Base-by-base conservation (phyloP, 2,113 vertebrate species). In the Elaphurus davidianus region DNA sequence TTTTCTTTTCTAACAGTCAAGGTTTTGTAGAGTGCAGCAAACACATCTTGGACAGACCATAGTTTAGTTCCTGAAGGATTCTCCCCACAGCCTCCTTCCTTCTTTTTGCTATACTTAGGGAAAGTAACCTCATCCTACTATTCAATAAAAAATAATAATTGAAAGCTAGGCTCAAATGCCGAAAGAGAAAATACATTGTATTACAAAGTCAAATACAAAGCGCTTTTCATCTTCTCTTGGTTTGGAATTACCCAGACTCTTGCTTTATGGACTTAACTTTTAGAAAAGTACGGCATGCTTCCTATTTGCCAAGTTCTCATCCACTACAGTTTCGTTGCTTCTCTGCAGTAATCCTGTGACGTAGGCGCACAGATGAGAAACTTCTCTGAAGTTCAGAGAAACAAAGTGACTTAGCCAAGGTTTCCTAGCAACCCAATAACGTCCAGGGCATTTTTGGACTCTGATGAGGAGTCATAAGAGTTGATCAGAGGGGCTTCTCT, bases 101-200 rank as follows among this genome's bases (percentile, higher is more conserved):
- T 45, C 16, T 78, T 62, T 84, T 55, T 83, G 81, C n/a, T 30
- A 17, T 82, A 15, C 12, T 47, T 27, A 54, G 43, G 30, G 40
- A 57, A 92, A 96, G 67, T 82, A 67, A 52, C 86, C 59, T 94
- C 36, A 33, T 89, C 93, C 95, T 96, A 86, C 67, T 71, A 76
- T 67, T 78, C 25, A 45, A 52, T 28, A 50, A 85, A 64, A 86
- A 62, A 86, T 50, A 27, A 79, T 17, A 60, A 45, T 6, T 3
- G 71, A 40, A 54, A 67, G 76, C 36, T 33, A 50, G 54, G 28
- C 19, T 87, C 57, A 30, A 90, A 45, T 54, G 54, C 52, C 33
- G 36, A 94, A 90, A 85, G n/a, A 54, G 28, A 96, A 81, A 45
- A 60, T 28, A 47, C 15, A 12, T 27, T 43, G 21, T 36, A 55